phyloP scores from a whole-genome alignment of 2,113 vertebrate genomes.

The Amia ocellicauda region DNA sequence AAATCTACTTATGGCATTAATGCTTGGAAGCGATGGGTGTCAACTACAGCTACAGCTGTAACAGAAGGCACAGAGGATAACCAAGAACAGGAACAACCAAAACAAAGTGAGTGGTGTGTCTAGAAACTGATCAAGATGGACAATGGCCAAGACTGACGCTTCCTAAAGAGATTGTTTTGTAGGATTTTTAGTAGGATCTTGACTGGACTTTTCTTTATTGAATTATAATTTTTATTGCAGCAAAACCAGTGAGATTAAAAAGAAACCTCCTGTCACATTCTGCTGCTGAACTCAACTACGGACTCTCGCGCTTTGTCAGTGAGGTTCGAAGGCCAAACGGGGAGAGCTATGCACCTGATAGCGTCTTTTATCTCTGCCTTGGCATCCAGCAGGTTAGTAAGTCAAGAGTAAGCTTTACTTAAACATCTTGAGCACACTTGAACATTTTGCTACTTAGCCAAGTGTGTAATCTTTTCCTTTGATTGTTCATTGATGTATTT shows the following conservation, averaged over 20 bases:
- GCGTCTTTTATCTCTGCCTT: constrained; percentile 95
- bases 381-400: constrained; percentile 92
- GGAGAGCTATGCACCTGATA: constrained; percentile 89
- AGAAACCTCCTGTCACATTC: constrained; percentile 78
- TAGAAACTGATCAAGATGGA: too few species aligned
- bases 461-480: background rate
- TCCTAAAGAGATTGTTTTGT: too few species aligned
- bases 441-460: background rate
- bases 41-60: constrained; percentile 61
- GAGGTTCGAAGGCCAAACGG: constrained; percentile 87
- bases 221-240: too few species aligned
- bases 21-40: constrained; percentile 91
- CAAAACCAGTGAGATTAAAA: constrained; percentile 75
- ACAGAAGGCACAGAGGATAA: constrained; percentile 60
- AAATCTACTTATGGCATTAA: constrained; percentile 84
- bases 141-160: too few species aligned
- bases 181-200: too few species aligned
- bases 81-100: constrained; percentile 67
- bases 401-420: constrained; percentile 11
- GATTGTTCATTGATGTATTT: background rate
- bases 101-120: constrained; percentile 61
- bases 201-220: too few species aligned
- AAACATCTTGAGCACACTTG: background rate
- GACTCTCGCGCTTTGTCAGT: constrained; percentile 81
- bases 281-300: constrained; percentile 74